Percentiles rank a stretch among this genome's conserved stretches.
phyloP scores from a whole-genome alignment of 2,888 invertebrate species.

The Scaptomyza caliginosa region DNA sequence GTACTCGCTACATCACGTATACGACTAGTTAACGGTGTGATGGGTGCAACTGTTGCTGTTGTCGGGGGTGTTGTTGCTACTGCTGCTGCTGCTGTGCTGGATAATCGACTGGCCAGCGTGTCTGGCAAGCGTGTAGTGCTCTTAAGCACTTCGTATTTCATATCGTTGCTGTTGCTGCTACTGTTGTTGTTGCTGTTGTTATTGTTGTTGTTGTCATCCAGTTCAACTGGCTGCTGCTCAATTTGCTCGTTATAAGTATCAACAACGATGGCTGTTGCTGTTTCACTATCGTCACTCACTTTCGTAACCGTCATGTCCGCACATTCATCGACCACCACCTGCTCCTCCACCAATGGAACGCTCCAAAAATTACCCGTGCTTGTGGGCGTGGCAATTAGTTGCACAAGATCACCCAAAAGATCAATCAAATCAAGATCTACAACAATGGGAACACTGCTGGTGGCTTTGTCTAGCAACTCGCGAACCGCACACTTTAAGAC shows the following conservation, averaged over 20 bases:
- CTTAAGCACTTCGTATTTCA: slow-evolving; percentile 76
- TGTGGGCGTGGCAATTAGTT: slow-evolving; percentile 47
- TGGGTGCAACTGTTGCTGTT: slow-evolving; percentile 11
- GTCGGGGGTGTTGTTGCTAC: slow-evolving; percentile 1
- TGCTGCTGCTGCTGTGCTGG: slow-evolving; percentile 12
- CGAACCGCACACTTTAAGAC: slow-evolving; percentile 58
- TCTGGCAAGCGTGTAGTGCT: slow-evolving; percentile 44
- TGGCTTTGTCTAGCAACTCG: slow-evolving; percentile 44
- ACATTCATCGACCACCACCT: slow-evolving; percentile 39
- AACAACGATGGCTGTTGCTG: slow-evolving; percentile 44
- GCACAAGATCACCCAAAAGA: slow-evolving; percentile 58
- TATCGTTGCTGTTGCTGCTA: slow-evolving; percentile 49
- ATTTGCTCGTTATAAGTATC: slow-evolving; percentile 57
- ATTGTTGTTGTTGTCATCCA: slow-evolving; percentile 51
- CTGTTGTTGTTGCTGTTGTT: slow-evolving; percentile 13
- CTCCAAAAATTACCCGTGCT: slow-evolving; percentile 67
- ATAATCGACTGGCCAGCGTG: slow-evolving; percentile 28
- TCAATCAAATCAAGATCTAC: slow-evolving; percentile 59
- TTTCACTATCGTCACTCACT: slow-evolving; percentile 67
- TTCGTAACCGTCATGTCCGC: slow-evolving; percentile 74
- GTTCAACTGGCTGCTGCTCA: slow-evolving; percentile 56
- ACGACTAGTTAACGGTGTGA: slow-evolving; percentile 41
- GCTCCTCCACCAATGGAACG: slow-evolving; percentile 29
- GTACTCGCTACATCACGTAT: slow-evolving; percentile 43
- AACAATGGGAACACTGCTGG: slow-evolving; percentile 17